These are phyloP conservation scores for Bucco capensis DNA, from an alignment of 2,113 vertebrate genomes.

Conservation along the genomic window DNA sequence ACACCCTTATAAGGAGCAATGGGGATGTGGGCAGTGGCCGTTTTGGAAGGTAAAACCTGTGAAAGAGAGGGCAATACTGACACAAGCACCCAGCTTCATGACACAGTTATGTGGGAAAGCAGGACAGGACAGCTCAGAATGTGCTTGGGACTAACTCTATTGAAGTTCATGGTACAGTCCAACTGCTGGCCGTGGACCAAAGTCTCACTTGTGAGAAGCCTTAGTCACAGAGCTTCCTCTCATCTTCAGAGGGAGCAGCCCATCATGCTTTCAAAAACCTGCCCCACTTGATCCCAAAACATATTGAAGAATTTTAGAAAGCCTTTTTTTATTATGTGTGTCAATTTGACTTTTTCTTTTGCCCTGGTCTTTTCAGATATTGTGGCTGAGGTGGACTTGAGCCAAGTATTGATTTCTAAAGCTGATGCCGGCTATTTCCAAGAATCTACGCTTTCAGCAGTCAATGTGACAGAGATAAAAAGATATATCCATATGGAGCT, in stretches of 20 bases:
- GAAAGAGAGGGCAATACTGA: background rate
- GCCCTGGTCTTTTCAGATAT: background rate
- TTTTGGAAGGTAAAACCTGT: background rate
- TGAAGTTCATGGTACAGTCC: background rate
- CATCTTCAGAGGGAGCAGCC: background rate
- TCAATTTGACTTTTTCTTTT: background rate
- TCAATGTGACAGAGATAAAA: background rate
- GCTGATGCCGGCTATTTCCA: background rate
- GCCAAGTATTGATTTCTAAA: background rate
- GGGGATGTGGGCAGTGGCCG: background rate
- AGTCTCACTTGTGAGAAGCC: rapidly evolving
- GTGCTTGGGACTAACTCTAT: background rate
- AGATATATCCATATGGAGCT: background rate
- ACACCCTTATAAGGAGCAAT: background rate
- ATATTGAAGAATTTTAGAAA: background rate
- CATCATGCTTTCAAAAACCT: background rate
- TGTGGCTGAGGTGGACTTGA: background rate
- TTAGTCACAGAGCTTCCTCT: background rate
- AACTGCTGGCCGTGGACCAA: background rate
- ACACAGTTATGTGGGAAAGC: background rate
- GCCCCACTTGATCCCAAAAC: background rate
- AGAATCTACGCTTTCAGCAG: background rate
- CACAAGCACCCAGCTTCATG: background rate
- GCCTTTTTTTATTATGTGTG: background rate
- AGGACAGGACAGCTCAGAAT: background rate